phyloP scores from a whole-genome alignment of 2,113 vertebrate genomes.

The Grammomys dolichurus region DNA sequence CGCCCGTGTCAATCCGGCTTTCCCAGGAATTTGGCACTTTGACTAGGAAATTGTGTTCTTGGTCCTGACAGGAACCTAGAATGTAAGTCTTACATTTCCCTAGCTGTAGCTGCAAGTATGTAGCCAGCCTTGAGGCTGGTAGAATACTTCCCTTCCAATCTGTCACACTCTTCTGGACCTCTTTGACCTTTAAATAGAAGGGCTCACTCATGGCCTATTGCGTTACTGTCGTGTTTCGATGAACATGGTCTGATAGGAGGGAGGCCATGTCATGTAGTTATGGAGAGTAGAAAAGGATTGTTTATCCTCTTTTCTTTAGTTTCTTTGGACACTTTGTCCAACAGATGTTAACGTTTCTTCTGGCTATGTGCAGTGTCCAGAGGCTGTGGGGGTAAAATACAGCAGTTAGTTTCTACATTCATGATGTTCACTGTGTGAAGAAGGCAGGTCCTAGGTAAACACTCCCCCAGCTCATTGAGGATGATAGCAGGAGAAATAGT shows the following conservation, averaged over 20 bases:
- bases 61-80: background rate
- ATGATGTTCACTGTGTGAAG: background rate
- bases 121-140: background rate
- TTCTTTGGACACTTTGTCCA: conserved; percentile 19
- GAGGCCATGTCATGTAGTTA: conserved; percentile 15
- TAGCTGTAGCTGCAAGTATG: background rate
- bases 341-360: background rate
- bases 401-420: background rate
- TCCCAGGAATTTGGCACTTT: conserved; percentile 31
- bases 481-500: background rate
- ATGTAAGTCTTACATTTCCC: background rate
- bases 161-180: background rate
- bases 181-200: conserved; percentile 21
- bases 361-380: background rate
- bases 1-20: background rate
- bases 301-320: background rate
- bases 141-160: background rate
- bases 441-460: background rate
- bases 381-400: background rate
- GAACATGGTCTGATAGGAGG: background rate
- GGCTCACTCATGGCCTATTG: background rate
- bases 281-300: background rate
- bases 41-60: background rate
- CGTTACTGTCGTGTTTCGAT: background rate
- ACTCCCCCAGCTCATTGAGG: background rate